Evolutionary conservation across 1,140 invertebrate genomes (phyloP), one percentile per base, ranked within the genome.

Genomic region (Hormaphis cornu): DNA sequence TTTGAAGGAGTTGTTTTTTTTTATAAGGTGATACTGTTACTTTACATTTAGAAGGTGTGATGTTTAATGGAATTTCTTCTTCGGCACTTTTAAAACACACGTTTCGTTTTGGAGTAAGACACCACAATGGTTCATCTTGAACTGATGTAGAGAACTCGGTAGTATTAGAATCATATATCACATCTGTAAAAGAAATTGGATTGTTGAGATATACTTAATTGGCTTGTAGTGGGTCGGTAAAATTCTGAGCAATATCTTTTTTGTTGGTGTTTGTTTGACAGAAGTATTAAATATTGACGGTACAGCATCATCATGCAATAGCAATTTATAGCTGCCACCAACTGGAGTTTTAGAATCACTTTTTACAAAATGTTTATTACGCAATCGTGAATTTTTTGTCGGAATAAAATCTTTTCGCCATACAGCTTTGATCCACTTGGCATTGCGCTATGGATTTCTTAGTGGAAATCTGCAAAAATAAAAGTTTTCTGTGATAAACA

Each of bases 311-410:
- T 72, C 72, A 28, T 54, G 28, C 28, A 72, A 58, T 44, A 63
- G 44, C 16, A 72, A 52, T 10, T 53, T 53, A n/a, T 53, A 53
- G 26, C 37, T 54, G 18, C 58, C 18, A 33, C 69, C 61, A 35
- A 70, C 50, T 48, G 70, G 46, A 20, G 61, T 69, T 59, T 71
- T 63, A 46, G 69, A 71, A 44, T 71, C 70, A 28, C 16, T 63
- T 72, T 72, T 70, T 26, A 54, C 18, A 54, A 72, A 73, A 56
- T 73, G 71, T 6, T 24, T n/a, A 22, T 63, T 56, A 70, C 69
- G 72, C 9, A 72, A 24, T 28, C 37, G n/a, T 22, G 56, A 69
- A 24, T 50, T 20, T n/a, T 33, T 53, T 0, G 53, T 63, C 9
- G 69, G 71, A 35, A 20, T 37, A 63, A 71, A 73, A 26, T 54